Conservation (phyloP, 2,113 vertebrate species). For the Pimephales promelas region DNA sequence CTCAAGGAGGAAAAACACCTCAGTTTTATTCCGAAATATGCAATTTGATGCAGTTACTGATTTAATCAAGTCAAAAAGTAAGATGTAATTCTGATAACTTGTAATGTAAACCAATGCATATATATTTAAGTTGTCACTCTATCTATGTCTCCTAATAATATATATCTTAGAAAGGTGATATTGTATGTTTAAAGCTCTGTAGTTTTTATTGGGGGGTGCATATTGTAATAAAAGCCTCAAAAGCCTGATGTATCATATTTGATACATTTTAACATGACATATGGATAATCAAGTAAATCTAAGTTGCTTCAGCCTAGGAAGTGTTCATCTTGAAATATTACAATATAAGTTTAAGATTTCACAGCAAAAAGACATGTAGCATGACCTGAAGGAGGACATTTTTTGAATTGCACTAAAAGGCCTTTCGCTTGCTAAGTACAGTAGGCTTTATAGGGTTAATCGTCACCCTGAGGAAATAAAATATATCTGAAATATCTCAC, state of each 20-base stretch:
- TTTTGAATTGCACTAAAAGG: background rate
- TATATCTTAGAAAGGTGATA: background rate
- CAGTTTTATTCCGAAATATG: too few relatives aligned
- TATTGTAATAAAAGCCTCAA: background rate
- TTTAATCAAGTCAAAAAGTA: too few relatives aligned
- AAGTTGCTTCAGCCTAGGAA: background rate
- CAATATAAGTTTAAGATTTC: background rate
- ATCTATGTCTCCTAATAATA: background rate
- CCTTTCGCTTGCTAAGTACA: background rate
- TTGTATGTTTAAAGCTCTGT: background rate
- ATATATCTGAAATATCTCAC: background rate
- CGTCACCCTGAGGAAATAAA: background rate
- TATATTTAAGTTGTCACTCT: background rate
- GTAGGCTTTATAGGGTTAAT: background rate
- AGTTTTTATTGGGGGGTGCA: background rate
- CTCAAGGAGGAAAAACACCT: too few relatives aligned
- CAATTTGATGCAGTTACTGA: too few relatives aligned
- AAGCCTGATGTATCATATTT: background rate
- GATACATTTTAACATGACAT: background rate
- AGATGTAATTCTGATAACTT: too few relatives aligned
- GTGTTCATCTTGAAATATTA: background rate
- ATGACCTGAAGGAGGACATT: too few relatives aligned
- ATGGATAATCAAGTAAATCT: background rate
- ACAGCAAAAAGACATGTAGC: too few relatives aligned
- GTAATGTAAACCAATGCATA: too few relatives aligned